These are phyloP conservation scores for Sebastes itinus DNA, from an alignment of 2,797 vertebrate species.

Conservation along the genomic window DNA sequence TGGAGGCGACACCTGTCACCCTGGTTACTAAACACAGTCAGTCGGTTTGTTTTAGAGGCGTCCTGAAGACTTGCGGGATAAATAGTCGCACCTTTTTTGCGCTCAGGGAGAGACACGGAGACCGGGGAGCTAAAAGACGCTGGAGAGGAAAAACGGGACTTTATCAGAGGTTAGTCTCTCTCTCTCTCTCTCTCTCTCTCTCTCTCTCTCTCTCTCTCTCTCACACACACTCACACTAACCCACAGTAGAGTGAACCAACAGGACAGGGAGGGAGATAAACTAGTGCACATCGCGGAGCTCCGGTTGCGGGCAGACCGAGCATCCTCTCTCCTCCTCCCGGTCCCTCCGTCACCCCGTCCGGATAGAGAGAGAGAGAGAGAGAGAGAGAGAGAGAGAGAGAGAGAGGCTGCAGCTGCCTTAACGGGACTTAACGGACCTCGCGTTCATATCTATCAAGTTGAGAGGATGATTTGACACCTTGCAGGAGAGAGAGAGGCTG, in stretches of 20 bases:
- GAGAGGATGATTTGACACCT: constrained; percentile 46
- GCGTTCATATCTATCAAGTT: constrained; percentile 36
- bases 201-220: constrained; percentile 3
- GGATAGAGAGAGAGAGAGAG: no score
- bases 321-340: constrained; percentile 28
- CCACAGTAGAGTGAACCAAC: constrained; percentile 42
- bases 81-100: constrained; percentile 50
- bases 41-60: constrained; percentile 48
- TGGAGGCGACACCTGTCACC: constrained; percentile 71
- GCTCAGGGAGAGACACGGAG: constrained; percentile 30
- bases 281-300: constrained; percentile 53
- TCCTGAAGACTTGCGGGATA: constrained; percentile 35
- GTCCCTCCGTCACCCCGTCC: background rate
- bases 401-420: constrained; percentile 12
- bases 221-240: constrained; percentile 14
- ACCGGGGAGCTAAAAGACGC: background rate
- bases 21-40: constrained; percentile 53
- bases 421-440: constrained; percentile 43
- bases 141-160: constrained; percentile 28
- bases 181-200: background rate
- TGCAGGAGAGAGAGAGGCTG: constrained; percentile 13
- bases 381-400: background rate
- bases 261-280: constrained; percentile 54
- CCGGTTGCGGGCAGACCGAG: constrained; percentile 27
- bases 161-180: constrained; percentile 47